A percentile compares a stretch with the other conserved stretches of the same genome.
These are phyloP conservation scores for Pavo muticus DNA, from an alignment of 2,113 vertebrate genomes.

Conservation along the genomic window DNA sequence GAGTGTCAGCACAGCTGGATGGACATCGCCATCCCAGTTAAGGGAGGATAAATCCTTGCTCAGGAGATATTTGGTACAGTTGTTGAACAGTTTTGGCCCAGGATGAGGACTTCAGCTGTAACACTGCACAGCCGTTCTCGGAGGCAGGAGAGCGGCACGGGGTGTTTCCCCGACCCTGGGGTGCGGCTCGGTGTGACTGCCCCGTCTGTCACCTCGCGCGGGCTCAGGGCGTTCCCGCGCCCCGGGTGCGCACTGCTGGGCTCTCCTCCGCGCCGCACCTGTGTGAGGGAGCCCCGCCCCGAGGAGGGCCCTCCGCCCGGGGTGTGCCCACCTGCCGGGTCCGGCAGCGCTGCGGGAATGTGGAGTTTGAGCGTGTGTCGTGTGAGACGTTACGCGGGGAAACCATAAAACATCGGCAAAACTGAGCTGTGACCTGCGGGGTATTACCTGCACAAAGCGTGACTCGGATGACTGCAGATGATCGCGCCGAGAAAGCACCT, in stretches of 20 bases:
- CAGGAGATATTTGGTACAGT: not conserved
- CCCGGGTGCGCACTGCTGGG: no score
- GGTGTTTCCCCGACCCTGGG: no score
- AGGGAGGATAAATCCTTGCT: not conserved
- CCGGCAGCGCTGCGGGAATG: rapidly evolving
- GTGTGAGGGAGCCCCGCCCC: not conserved
- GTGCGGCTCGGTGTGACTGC: no score
- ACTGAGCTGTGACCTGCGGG: rapidly evolving
- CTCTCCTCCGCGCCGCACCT: rapidly evolving
- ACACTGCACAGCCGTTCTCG: not conserved
- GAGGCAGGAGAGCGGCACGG: rapidly evolving
- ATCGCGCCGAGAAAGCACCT: rapidly evolving
- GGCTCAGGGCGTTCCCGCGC: not conserved
- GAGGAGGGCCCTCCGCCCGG: rapidly evolving
- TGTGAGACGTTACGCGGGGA: rapidly evolving
- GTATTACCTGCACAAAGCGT: rapidly evolving
- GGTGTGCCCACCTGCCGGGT: not conserved
- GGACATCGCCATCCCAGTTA: no score
- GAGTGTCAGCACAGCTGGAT: no score
- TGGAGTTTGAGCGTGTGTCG: not conserved
- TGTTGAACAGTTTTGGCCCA: not conserved
- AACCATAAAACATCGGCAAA: rapidly evolving
- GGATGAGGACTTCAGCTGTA: not conserved
- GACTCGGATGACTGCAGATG: rapidly evolving
- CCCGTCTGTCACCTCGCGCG: no score